Conservation (phyloP, 2,888 invertebrate genomes). For the Parnassius apollo region DNA sequence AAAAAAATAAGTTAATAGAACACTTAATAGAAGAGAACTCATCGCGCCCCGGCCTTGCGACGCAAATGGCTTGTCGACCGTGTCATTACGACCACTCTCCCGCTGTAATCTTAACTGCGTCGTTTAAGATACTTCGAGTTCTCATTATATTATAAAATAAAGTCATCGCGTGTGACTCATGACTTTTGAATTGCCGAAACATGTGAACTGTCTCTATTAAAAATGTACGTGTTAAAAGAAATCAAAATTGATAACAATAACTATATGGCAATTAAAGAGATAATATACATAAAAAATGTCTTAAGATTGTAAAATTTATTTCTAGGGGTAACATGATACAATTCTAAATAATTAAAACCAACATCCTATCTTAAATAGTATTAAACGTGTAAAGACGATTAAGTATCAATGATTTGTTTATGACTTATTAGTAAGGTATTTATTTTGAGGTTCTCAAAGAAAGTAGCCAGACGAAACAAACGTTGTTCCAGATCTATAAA, state of each 20-base stretch:
- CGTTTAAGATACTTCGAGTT: conserved; percentile 58
- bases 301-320: not conserved
- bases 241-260: conserved; percentile 6
- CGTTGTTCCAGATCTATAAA: conserved; percentile 6
- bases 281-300: not conserved
- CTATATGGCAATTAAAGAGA: not conserved
- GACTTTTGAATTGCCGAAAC: conserved; percentile 25
- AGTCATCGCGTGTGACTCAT: conserved; percentile 43
- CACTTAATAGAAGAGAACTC: conserved; percentile 25
- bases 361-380: conserved; percentile 2
- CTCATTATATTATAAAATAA: conserved; percentile 44
- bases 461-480: conserved; percentile 4
- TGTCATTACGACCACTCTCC: conserved; percentile 55
- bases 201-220: conserved; percentile 9
- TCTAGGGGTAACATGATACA: not conserved
- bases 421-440: not conserved
- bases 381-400: conserved; percentile 1
- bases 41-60: conserved; percentile 41
- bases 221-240: conserved; percentile 3
- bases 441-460: conserved; percentile 13
- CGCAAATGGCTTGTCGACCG: conserved; percentile 52
- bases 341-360: conserved; percentile 5
- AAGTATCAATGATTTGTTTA: not conserved
- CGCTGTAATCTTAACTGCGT: conserved; percentile 58
- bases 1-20: conserved; percentile 26